Evolutionary conservation across 2,888 invertebrate genomes (phyloP), one percentile per base, ranked within the genome.

Genomic region (Drosophila infuscata): DNA sequence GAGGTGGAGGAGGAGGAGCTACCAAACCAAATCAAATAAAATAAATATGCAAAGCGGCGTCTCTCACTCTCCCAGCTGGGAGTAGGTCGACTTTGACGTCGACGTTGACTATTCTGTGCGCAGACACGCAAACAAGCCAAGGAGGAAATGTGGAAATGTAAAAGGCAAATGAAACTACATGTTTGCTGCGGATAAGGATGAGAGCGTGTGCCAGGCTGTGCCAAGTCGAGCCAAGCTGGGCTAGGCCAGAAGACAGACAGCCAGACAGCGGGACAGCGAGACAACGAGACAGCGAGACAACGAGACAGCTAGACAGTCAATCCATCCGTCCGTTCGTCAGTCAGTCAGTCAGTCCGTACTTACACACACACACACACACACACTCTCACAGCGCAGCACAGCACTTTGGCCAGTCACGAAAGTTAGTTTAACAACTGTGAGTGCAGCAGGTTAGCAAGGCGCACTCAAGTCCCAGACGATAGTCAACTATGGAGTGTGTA

Each of bases 131-230:
- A 81, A 83, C 82, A 73, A 81, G 58, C 80, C 57, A 64, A 65
- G 54, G 25, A 79, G 84, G 83, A 83, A 89, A 80, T 76, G 75
- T 82, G 88, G 80, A 88, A 86, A 86, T 86, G 83, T 89, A 82
- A 89, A 89, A 88, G 83, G 88, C 89, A 89, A 86, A 89, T 88
- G 85, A 76, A 86, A 84, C 86, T 89, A 89, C 79, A 60, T 70
- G 69, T 65, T 65, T 64, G 64, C 58, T 52, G 49, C 11, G 61
- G 36, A 32, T 48, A 46, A 46, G 52, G 51, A 51, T 58, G 66
- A 33, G 36, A 57, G 70, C 52, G 74, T 74, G 75, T 70, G 83
- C 70, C 74, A 80, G 73, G 77, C 72, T 33, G 88, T 79, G 88
- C 79, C 89, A 88, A 56, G 56, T 56, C 56, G 56, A 38, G 56